Evolutionary conservation across 2,113 vertebrate genomes (phyloP), one percentile per base, ranked within the genome.

Genomic region (Paralichthys olivaceus): DNA sequence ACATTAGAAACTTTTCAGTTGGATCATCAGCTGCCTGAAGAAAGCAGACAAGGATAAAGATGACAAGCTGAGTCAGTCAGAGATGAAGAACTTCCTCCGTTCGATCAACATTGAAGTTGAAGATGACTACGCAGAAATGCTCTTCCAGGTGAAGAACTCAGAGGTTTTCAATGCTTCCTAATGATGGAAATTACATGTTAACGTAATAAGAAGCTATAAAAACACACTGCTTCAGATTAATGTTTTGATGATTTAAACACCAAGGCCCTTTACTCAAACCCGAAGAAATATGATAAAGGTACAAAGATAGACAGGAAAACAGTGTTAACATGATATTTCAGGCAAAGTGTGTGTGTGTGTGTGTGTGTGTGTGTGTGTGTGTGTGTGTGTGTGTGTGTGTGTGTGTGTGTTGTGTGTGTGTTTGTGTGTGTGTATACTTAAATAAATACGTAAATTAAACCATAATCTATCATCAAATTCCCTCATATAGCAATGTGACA

Each of bases 41-140:
- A 98, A 98, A 85, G 96, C 98, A 28, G 98, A 99, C 85, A 96
- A 96, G 83, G 96, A 99, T 93, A 94, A 95, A 59, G 97, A 99
- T 79, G 94, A 94, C 64, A 97, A 97, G 84, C 95, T 99, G 96
- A 96, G 85, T 65, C 94, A 93, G 62, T 95, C 96, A 20, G 98
- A 99, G 82, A 89, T 99, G 57, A 96, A 98, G 90, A 65, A 89
- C 75, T 98, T 99, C 88, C 85, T 99, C 90, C 95, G 92, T 59
- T 90, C 96, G 79, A 94, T 99, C 80, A 99, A 99, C 91, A 91
- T 97, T 1, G 94, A 96, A 32, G 91, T 97, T 0, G 95, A 98
- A 0, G 96, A 98, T 26, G 77, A 90, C 61, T 97, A 99, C 0
- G 93, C 96, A 25, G 90, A 95, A 61, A 83, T 94, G 73, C 94